phyloP scores from a whole-genome alignment of 2,797 vertebrate genomes.

The Poeciliopsis turneri region DNA sequence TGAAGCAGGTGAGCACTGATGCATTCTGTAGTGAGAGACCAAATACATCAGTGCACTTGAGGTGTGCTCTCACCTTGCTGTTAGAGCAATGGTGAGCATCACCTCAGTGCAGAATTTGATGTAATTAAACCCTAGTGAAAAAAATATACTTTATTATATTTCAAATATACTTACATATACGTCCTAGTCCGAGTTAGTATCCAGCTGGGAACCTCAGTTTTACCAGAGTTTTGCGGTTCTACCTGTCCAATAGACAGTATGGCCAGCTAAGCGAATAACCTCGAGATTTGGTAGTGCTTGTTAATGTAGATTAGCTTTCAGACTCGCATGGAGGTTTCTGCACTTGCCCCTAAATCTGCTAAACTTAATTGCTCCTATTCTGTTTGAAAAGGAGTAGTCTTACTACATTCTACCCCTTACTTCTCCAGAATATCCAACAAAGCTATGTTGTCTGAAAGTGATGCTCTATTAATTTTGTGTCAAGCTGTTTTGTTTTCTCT shows the following conservation, averaged over 20 bases:
- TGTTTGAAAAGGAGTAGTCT: not conserved
- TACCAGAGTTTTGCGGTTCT: not conserved
- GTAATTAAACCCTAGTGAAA: not conserved
- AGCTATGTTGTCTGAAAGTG: not conserved
- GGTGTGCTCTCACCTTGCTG: not conserved
- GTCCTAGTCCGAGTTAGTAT: too few relatives aligned
- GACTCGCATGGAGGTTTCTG: not conserved
- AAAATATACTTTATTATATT: too few relatives aligned
- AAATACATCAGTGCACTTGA: not conserved
- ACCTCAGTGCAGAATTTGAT: not conserved
- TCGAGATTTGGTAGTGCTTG: not conserved
- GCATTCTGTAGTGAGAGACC: not conserved
- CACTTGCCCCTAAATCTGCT: not conserved
- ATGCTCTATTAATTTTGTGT: constrained; percentile 1
- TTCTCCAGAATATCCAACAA: not conserved
- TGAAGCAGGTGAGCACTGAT: not conserved
- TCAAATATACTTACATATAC: too few relatives aligned
- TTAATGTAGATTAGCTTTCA: not conserved
- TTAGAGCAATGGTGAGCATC: not conserved
- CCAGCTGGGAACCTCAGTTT: not conserved
- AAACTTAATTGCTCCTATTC: not conserved
- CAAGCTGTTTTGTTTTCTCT: constrained; percentile 17
- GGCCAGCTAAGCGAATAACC: not conserved
- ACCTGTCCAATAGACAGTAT: not conserved
- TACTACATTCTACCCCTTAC: not conserved